Percentiles rank a stretch among this genome's conserved stretches.
These are phyloP conservation scores for Cheracebus regulus DNA, from an alignment of 2,797 vertebrate genomes.

Conservation along the genomic window DNA sequence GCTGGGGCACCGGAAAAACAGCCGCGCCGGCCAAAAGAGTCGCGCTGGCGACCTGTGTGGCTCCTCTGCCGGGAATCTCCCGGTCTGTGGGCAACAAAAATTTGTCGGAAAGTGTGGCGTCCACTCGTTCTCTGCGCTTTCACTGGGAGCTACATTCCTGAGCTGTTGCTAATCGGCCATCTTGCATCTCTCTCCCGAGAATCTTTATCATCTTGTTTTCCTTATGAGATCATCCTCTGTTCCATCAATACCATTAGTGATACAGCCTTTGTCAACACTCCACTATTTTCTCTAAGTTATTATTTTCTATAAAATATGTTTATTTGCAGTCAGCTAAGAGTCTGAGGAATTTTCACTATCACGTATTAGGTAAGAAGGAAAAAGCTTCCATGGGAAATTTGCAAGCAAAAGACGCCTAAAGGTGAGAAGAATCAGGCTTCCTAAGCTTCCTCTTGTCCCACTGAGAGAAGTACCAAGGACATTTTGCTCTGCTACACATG, in stretches of 20 bases:
- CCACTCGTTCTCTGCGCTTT: no score
- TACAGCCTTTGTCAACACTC: neutral
- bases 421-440: neutral
- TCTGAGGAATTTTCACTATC: neutral
- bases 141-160: no score
- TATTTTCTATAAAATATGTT: neutral
- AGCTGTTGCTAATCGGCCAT: no score
- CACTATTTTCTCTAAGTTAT: neutral
- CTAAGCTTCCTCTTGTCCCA: neutral
- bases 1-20: no score
- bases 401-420: neutral
- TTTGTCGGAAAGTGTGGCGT: no score
- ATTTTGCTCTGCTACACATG: neutral
- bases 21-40: no score
- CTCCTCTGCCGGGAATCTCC: no score
- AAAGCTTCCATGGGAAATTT: neutral
- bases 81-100: no score
- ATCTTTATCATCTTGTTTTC: neutral
- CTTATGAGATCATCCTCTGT: neutral
- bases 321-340: neutral
- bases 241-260: neutral
- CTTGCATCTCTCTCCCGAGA: no score
- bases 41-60: no score
- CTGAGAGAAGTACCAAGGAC: neutral
- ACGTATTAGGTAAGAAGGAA: neutral